A percentile compares a stretch with the other conserved stretches of the same genome.
phyloP scores from a whole-genome alignment of 2,888 invertebrate species.

The Apamea sordens region DNA sequence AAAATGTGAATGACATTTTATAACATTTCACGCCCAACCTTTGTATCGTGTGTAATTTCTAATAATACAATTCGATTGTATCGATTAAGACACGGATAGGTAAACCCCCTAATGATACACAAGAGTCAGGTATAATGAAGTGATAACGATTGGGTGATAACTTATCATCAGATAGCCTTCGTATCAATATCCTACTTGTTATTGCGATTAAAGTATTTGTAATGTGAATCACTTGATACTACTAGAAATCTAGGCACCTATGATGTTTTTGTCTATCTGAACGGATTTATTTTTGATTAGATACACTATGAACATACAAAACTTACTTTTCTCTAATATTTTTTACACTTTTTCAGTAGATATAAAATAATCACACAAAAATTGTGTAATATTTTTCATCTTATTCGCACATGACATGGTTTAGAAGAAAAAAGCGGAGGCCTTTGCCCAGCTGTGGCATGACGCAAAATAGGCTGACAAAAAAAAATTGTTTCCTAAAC shows the following conservation, averaged over 20 bases:
- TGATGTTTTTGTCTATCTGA: neutral
- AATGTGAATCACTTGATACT: neutral
- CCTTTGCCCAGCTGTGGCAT: too few relatives aligned
- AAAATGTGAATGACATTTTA: neutral
- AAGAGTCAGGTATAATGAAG: neutral
- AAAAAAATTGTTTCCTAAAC: too few relatives aligned
- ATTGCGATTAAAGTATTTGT: neutral
- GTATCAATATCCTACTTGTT: neutral
- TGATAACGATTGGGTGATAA: slow-evolving; percentile 5
- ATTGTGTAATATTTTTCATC: neutral
- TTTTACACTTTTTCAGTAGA: neutral
- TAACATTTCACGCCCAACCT: neutral
- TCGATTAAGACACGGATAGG: slow-evolving; percentile 9
- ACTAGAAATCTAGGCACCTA: neutral
- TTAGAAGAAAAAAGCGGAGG: too few relatives aligned
- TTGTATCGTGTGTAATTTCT: slow-evolving; percentile 8
- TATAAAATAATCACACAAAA: too few relatives aligned
- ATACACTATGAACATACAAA: neutral
- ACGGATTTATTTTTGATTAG: neutral
- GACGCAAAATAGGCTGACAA: too few relatives aligned
- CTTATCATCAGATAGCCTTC: neutral
- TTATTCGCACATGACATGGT: too few relatives aligned
- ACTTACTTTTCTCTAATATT: neutral
- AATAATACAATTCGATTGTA: neutral
- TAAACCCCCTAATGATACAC: slow-evolving; percentile 4